Conservation (phyloP, 1,140 invertebrate species). For the Drosophila carrolli region DNA sequence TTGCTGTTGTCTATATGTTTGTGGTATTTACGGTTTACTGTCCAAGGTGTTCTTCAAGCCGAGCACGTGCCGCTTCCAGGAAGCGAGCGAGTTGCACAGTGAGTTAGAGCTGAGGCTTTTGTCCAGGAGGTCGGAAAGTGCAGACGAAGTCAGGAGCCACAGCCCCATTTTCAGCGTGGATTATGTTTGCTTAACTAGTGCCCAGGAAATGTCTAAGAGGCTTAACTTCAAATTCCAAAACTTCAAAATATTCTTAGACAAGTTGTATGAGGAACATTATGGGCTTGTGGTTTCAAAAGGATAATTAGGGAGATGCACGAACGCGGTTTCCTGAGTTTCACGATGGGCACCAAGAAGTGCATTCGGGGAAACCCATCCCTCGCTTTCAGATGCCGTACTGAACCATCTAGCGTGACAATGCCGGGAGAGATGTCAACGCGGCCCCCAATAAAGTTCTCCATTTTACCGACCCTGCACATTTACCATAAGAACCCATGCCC, state of each 20-base stretch:
- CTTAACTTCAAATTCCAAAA: conserved; percentile 35
- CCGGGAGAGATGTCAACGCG: conserved; percentile 19
- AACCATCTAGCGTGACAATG: conserved; percentile 25
- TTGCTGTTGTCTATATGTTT: conserved; percentile 25
- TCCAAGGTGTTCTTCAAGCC: conserved; percentile 40
- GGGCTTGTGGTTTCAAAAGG: conserved; percentile 10
- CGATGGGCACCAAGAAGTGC: not conserved
- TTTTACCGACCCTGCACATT: conserved; percentile 41
- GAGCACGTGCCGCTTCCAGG: conserved; percentile 20
- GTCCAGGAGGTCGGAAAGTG: conserved; percentile 7
- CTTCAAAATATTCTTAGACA: conserved; percentile 12
- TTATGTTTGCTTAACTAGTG: conserved; percentile 28
- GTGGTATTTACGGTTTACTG: conserved; percentile 35
- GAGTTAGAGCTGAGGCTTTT: conserved; percentile 1
- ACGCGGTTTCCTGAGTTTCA: conserved; percentile 5
- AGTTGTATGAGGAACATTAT: conserved; percentile 4
- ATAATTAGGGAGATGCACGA: conserved; percentile 36
- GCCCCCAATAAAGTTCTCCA: conserved; percentile 36
- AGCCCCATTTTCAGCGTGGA: conserved; percentile 24
- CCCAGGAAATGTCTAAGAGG: conserved; percentile 23
- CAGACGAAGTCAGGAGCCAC: conserved; percentile 16
- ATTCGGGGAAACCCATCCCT: not conserved
- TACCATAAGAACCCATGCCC: not conserved
- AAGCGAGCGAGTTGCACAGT: conserved; percentile 3
- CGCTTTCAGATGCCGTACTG: too few relatives aligned